Conservation (phyloP, 2,113 vertebrate species). For the Platichthys flesus region DNA sequence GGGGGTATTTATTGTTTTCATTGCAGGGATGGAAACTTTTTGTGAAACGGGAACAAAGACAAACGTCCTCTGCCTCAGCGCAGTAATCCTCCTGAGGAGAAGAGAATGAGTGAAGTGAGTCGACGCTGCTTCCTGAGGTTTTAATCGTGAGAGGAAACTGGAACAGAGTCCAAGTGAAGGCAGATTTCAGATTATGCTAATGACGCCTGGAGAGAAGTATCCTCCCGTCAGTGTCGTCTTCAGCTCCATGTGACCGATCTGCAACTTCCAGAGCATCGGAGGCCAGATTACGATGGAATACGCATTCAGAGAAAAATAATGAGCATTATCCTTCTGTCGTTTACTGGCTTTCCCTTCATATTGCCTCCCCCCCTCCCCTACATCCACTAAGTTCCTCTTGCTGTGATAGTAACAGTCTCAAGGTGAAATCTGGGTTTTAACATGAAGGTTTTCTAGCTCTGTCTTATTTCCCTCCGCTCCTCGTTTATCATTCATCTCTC, state of each 20-base stretch:
- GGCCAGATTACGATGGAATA: slow-evolving; percentile 21
- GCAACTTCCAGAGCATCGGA: neutral
- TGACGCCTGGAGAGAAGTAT: slow-evolving; percentile 35
- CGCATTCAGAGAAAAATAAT: slow-evolving; percentile 17
- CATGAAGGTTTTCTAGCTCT: neutral
- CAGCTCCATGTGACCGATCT: slow-evolving; percentile 26
- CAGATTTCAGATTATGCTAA: slow-evolving; percentile 63
- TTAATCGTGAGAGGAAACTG: slow-evolving; percentile 29
- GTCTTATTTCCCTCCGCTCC: no score
- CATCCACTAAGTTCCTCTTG: neutral
- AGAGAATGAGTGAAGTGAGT: neutral
- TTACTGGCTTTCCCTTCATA: no score
- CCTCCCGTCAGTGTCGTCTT: slow-evolving; percentile 30
- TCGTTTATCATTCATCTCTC: neutral
- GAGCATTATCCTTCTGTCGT: slow-evolving; percentile 1
- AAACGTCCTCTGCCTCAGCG: no score
- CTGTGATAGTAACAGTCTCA: slow-evolving; percentile 1
- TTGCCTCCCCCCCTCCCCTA: no score
- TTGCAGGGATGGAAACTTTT: no score
- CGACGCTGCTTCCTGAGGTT: slow-evolving; percentile 34
- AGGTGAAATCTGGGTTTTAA: neutral
- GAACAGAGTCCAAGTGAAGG: slow-evolving; percentile 31
- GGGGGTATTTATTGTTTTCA: no score
- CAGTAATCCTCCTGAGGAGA: neutral
- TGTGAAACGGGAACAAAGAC: no score